Percentiles rank a stretch among this genome's conserved stretches.
phyloP scores from a whole-genome alignment of 2,888 invertebrate genomes.

The Aplocera efformata region DNA sequence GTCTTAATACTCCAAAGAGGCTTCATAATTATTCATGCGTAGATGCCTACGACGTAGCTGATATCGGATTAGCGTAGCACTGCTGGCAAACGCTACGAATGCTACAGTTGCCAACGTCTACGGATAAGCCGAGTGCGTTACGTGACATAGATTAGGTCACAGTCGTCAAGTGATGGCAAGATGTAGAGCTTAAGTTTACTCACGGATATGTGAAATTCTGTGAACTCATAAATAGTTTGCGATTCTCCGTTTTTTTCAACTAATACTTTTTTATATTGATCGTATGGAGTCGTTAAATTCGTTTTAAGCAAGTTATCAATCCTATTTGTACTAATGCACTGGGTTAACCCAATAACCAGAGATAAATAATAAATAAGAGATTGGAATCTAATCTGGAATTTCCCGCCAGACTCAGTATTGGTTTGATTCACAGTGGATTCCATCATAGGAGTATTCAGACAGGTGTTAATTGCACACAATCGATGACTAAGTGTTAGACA shows the following conservation, averaged over 20 bases:
- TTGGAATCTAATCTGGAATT: slow-evolving; percentile 6
- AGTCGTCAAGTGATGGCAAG: slow-evolving; percentile 30
- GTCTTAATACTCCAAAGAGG: slow-evolving; percentile 22
- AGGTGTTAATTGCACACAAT: slow-evolving; percentile 45
- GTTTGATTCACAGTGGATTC: slow-evolving; percentile 1
- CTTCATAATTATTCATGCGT: slow-evolving; percentile 39
- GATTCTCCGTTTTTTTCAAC: no score
- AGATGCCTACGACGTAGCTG: slow-evolving; percentile 60
- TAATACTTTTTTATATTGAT: no score
- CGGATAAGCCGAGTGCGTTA: slow-evolving; percentile 34
- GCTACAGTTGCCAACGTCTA: slow-evolving; percentile 62
- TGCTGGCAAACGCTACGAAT: slow-evolving; percentile 71
- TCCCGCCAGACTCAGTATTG: slow-evolving; percentile 2
- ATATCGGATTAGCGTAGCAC: slow-evolving; percentile 66
- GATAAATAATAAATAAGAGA: no score
- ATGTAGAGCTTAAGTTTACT: slow-evolving; percentile 28
- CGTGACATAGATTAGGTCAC: slow-evolving; percentile 26
- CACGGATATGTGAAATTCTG: slow-evolving; percentile 9
- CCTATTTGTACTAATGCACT: no score
- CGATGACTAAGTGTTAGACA: slow-evolving; percentile 45
- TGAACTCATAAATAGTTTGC: no score
- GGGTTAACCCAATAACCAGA: no score
- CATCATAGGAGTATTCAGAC: slow-evolving; percentile 32
- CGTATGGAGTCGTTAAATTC: no score
- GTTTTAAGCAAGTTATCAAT: no score